Evolutionary conservation across 2,888 invertebrate genomes (phyloP), one percentile per base, ranked within the genome.

Genomic region (Perizoma affinitatum): DNA sequence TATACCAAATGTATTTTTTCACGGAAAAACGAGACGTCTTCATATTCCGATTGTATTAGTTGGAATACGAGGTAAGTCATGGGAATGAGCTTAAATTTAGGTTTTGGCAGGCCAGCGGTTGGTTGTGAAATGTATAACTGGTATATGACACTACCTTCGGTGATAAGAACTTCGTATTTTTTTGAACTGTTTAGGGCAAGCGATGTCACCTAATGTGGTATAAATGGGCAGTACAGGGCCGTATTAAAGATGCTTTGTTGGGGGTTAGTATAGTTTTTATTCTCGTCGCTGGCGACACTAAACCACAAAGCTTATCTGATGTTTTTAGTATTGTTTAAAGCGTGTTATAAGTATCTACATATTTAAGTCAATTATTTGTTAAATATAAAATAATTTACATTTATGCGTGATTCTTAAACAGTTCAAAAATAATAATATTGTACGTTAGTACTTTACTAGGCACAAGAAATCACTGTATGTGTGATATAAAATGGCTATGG

Each of bases 401-500:
- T 49, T 50, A 40, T 34, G 10, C 41, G 36, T 45, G 45, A 45
- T 53, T 51, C 55, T 56, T 60, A 71, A 70, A 66, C 70, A 69
- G 69, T 70, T 71, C 68, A 68, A 61, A 68, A 58, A 53, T 55
- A 58, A 52, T 43, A 61, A 62, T 62, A 67, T 42, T 57, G 73
- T 71, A 69, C 70, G 72, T 78, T 79, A 76, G 74, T 22, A 22
- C 22, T 22, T 22, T 22, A 78, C 78, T 75, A 79, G 82, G 85
- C 87, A 87, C 86, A 88, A 83, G 80, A 69, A 65, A 71, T 76
- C 71, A 74, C 72, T 64, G 44, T 11, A 36, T 64, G 79, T 75
- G 79, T 80, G 83, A 80, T 80, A 70, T 78, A 80, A 78, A 73
- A 81, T 88, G 91, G 91, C 90, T 82, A 79, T 86, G 84, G 90